Evolutionary conservation across 2,113 vertebrate genomes (phyloP), one percentile per base, ranked within the genome.

Genomic region (Fulica atra): DNA sequence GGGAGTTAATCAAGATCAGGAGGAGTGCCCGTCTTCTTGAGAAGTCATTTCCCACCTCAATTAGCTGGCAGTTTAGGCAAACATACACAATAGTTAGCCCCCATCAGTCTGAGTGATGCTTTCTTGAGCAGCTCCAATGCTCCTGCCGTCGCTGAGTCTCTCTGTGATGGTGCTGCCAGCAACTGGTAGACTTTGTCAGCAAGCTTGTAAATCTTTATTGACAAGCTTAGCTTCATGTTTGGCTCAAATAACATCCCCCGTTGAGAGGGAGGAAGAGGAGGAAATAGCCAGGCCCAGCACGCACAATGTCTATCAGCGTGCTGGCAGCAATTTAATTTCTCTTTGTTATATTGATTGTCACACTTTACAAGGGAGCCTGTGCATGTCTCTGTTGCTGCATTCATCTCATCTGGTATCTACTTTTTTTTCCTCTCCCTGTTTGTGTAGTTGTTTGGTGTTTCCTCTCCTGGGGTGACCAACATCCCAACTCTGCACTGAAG

Each of bases 1-100:
- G 82, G 77, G 82, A 93, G 91, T 95, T 97, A 97, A 97, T 97
- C 94, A 93, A 93, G 97, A 93, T 96, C 86, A 87, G 93, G 64
- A 92, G 64, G 53, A 88, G 89, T 85, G 86, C 60, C 81, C 0
- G 7, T 94, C 96, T 90, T 86, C 92, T 92, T 92, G 78, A 96
- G 94, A 88, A 95, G 86, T 84, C 68, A 36, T 79, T 97, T 92
- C 73, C 92, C 88, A 89, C 93, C 80, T 96, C 87, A 92, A 87
- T 96, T 97, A 97, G 92, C 92, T 92, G 88, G 89, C 79, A 95
- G 96, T 95, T 94, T 84, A 93, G 94, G 89, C 88, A 95, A 96
- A 97, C 94, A 76, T 3, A 60, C 56, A 48, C 60, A 84, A 54
- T 48, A 73, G 60, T 92, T 84, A 72, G 73, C 40, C 57, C 54